Evolutionary conservation across 2,888 invertebrate genomes (phyloP).

Genomic region (Lordiphosa fenestrarum): DNA sequence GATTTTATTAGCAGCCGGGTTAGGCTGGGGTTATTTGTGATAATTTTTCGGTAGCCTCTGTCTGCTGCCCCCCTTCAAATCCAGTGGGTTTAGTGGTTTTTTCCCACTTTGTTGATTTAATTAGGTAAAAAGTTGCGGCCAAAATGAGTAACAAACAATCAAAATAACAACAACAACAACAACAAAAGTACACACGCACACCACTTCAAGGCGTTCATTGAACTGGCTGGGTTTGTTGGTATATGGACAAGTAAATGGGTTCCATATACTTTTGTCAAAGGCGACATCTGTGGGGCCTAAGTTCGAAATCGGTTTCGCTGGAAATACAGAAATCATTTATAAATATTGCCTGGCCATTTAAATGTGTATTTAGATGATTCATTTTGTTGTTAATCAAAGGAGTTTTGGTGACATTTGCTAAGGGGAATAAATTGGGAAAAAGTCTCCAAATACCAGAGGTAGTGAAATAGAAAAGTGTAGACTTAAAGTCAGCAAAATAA

Average conservation of each 20-base stretch:
- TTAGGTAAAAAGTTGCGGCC: slow-evolving; percentile 63
- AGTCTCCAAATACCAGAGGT: too few species aligned
- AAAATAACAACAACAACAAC: slow-evolving; percentile 1
- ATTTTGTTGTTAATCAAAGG: too few species aligned
- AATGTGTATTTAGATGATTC: too few species aligned
- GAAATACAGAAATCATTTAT: too few species aligned
- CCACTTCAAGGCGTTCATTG: slow-evolving; percentile 46
- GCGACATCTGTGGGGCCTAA: slow-evolving; percentile 17
- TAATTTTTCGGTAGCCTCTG: slow-evolving; percentile 2
- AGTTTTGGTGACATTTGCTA: too few species aligned
- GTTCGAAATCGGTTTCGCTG: slow-evolving; percentile 2
- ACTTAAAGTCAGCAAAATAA: too few species aligned
- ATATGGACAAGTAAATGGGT: slow-evolving; percentile 21
- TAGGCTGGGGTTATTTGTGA: slow-evolving; percentile 19
- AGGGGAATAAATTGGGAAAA: too few species aligned
- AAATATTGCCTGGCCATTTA: too few species aligned
- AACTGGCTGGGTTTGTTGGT: slow-evolving; percentile 34
- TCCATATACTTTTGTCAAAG: slow-evolving; percentile 12
- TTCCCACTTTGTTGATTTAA: slow-evolving; percentile 59
- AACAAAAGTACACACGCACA: slow-evolving; percentile 2
- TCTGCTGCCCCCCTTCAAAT: neutral
- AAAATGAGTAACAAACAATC: slow-evolving; percentile 59
- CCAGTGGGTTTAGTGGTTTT: slow-evolving; percentile 25
- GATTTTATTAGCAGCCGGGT: slow-evolving; percentile 15
- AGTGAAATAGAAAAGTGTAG: too few species aligned